These are phyloP conservation scores for Cacatua alba DNA, from an alignment of 2,113 vertebrate genomes.

Conservation along the genomic window DNA sequence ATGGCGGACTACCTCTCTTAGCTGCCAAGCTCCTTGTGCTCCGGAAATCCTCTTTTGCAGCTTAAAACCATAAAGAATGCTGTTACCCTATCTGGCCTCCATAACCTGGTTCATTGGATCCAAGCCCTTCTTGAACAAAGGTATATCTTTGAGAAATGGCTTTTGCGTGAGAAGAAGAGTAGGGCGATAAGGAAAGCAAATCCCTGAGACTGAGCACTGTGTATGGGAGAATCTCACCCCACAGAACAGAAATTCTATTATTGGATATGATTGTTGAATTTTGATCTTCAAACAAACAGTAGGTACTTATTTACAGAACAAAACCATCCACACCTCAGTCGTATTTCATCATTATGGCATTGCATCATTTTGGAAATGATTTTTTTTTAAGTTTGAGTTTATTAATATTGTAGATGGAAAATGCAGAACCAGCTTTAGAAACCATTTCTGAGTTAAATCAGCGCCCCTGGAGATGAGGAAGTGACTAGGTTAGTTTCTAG, in stretches of 20 bases:
- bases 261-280: neutral
- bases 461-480: constrained; percentile 21
- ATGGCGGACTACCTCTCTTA: neutral
- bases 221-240: neutral
- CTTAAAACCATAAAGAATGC: neutral
- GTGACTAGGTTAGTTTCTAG: neutral
- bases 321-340: neutral
- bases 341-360: neutral
- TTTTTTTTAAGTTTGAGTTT: neutral
- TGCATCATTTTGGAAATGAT: neutral
- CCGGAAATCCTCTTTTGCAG: neutral
- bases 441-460: constrained; percentile 30
- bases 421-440: constrained; percentile 35
- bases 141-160: neutral
- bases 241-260: neutral
- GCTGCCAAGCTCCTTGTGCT: neutral
- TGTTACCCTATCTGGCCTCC: neutral
- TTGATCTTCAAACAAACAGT: neutral
- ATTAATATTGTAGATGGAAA: neutral
- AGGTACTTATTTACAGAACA: neutral
- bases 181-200: neutral
- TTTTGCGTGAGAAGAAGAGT: neutral
- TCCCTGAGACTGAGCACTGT: neutral
- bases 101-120: neutral
- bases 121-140: neutral